phyloP scores from a whole-genome alignment of 2,888 invertebrate species.

The Orchesellides sinensis region DNA sequence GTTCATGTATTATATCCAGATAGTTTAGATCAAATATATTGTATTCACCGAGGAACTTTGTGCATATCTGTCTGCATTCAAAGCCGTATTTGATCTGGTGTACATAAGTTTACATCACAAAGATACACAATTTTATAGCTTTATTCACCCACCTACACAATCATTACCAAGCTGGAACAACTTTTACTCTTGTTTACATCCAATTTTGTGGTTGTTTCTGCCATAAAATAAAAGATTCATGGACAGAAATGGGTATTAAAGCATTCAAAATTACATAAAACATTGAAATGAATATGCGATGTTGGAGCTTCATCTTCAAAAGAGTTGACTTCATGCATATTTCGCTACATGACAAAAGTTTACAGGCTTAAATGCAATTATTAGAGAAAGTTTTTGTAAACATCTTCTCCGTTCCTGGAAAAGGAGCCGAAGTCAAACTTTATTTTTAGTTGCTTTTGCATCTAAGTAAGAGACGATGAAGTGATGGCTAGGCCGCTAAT shows the following conservation, averaged over 20 bases:
- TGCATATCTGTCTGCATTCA: too few species aligned
- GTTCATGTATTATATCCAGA: too few species aligned
- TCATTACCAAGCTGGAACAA: too few species aligned
- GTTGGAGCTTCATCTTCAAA: too few species aligned
- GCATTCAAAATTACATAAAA: slow-evolving; percentile 32
- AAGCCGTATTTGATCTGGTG: too few species aligned
- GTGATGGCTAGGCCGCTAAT: background rate
- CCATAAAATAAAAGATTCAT: slow-evolving; percentile 54
- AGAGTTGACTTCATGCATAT: slow-evolving; percentile 32
- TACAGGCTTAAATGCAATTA: slow-evolving; percentile 53
- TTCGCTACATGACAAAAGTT: slow-evolving; percentile 46
- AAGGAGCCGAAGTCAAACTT: too few species aligned
- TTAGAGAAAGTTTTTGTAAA: slow-evolving; percentile 46
- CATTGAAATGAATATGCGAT: slow-evolving; percentile 2
- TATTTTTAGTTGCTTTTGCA: background rate
- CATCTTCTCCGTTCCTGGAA: too few species aligned
- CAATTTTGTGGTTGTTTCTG: slow-evolving; percentile 42
- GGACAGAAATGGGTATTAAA: slow-evolving; percentile 55
- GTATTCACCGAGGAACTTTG: too few species aligned
- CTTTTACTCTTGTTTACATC: slow-evolving; percentile 42
- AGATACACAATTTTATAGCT: too few species aligned
- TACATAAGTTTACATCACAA: too few species aligned
- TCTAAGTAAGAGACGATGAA: slow-evolving; percentile 21
- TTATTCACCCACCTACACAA: too few species aligned
- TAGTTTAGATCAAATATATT: too few species aligned